phyloP scores from a whole-genome alignment of 2,888 invertebrate species.

The Epirrita christyi region DNA sequence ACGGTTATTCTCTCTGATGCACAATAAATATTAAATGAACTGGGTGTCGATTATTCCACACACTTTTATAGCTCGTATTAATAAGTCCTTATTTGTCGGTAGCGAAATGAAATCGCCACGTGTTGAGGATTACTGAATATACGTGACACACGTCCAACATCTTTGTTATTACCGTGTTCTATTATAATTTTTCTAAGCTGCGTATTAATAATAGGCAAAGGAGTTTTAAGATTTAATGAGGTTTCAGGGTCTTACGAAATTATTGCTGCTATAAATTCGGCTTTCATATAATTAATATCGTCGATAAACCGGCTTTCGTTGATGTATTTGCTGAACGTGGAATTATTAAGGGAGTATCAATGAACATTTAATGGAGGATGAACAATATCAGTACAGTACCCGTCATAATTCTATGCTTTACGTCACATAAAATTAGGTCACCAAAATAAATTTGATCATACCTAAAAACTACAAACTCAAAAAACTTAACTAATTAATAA shows the following conservation, averaged over 20 bases:
- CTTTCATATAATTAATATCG: conserved; percentile 61
- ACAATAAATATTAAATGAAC: conserved; percentile 79
- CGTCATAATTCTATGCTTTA: conserved; percentile 34
- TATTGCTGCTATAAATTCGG: conserved; percentile 68
- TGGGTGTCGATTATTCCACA: conserved; percentile 69
- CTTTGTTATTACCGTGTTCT: conserved; percentile 48
- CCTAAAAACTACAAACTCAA: too few species aligned
- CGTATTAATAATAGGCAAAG: conserved; percentile 46
- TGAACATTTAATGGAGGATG: conserved; percentile 36
- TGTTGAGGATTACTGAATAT: conserved; percentile 67
- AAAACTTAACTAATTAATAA: too few species aligned
- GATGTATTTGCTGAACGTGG: conserved; percentile 54
- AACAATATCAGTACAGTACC: conserved; percentile 28
- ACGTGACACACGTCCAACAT: conserved; percentile 55
- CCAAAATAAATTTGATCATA: conserved; percentile 6
- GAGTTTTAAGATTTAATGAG: conserved; percentile 65
- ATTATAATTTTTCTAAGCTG: conserved; percentile 35
- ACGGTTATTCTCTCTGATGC: conserved; percentile 68
- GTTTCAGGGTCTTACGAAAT: conserved; percentile 59
- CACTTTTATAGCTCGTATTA: conserved; percentile 63
- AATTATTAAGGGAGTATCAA: conserved; percentile 40
- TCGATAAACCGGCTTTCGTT: conserved; percentile 53
- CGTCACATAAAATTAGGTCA: conserved; percentile 25
- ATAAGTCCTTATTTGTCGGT: conserved; percentile 77
- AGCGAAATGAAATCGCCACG: conserved; percentile 77